Base-by-base conservation (phyloP, 2,888 invertebrate species). In the Eurois occulta region DNA sequence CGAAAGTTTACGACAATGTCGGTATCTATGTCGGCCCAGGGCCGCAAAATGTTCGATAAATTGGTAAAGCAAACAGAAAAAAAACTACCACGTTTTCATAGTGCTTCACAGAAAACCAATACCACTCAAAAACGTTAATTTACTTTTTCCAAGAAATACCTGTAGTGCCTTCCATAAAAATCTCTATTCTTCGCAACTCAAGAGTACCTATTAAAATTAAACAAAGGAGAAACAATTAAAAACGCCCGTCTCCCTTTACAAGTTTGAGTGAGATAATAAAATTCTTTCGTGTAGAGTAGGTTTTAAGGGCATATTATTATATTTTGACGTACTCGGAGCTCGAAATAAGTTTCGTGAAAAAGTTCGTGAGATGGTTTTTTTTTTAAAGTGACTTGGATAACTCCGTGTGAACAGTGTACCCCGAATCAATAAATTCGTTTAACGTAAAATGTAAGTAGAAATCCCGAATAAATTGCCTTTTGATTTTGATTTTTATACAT, bases 171-270 rank as follows among this genome's bases (percentile, higher is more conserved):
- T 86, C 48, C 64, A 77, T 86, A 83, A 71, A 81, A 75, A 46
- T 71, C 60, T 70, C 70, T 69, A 75, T 74, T 72, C 67, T 81
- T 64, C 32, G 67, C 48, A 66, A 75, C 60, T 41, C 13, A 73
- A 24, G 72, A 79, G 72, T 62, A 35, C 41, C 52, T 64, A 81
- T 43, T 72, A 60, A 64, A 72, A 74, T 80, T 68, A 35, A 77
- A 87, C 81, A 83, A 88, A 77, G 21, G n/a, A 67, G n/a, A 64
- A 71, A 75, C 58, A 77, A 78, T 86, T 55, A 52, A 73, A 73
- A 69, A 43, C 21, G 32, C 32, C 72, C 18, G 32, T 55, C 62
- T 64, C 55, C 28, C 43, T 66, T 67, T 6, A 66, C 13, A 62
- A 71, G 41, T 65, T 74, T 46, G 18, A 68, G 67, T 32, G 74